Evolutionary conservation across 2,888 invertebrate genomes (phyloP).

Genomic region (Panzeria rudis): DNA sequence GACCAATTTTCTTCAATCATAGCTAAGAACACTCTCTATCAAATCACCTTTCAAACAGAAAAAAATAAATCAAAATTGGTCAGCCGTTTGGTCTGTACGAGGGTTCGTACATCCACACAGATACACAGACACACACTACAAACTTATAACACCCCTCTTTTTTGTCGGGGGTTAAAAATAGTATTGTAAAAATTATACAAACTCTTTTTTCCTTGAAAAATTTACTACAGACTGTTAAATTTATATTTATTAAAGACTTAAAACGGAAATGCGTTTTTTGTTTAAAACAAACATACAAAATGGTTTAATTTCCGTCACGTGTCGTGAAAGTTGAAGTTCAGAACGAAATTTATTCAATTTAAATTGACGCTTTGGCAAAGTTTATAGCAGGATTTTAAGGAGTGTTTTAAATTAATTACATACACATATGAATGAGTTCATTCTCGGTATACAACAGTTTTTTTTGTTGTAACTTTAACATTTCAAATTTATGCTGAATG

Average conservation of each 20-base stretch:
- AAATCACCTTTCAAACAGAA: too few relatives aligned
- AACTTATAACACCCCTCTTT: too few relatives aligned
- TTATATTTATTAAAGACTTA: conserved; percentile 17
- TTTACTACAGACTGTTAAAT: neutral
- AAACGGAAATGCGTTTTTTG: conserved; percentile 52
- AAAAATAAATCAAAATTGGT: too few relatives aligned
- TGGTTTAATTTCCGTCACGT: conserved; percentile 50
- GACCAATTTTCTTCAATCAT: too few relatives aligned
- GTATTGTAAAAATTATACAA: too few relatives aligned
- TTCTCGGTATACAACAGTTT: neutral
- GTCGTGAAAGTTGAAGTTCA: conserved; percentile 50
- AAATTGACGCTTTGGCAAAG: conserved; percentile 8
- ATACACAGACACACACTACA: too few relatives aligned
- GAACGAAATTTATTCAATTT: conserved; percentile 30
- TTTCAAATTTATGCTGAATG: conserved; percentile 4
- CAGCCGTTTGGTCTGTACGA: too few relatives aligned
- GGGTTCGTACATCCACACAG: too few relatives aligned
- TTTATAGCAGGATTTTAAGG: conserved; percentile 1
- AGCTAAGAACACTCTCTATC: too few relatives aligned
- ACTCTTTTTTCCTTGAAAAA: too few relatives aligned
- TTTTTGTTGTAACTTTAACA: neutral
- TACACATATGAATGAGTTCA: conserved; percentile 21
- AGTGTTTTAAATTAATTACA: conserved; percentile 35
- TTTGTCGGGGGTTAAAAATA: too few relatives aligned
- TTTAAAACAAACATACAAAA: conserved; percentile 23